A percentile compares a stretch with the other conserved stretches of the same genome.
Conservation (phyloP, 2,888 invertebrate species). For the Lysandra bellargus region DNA sequence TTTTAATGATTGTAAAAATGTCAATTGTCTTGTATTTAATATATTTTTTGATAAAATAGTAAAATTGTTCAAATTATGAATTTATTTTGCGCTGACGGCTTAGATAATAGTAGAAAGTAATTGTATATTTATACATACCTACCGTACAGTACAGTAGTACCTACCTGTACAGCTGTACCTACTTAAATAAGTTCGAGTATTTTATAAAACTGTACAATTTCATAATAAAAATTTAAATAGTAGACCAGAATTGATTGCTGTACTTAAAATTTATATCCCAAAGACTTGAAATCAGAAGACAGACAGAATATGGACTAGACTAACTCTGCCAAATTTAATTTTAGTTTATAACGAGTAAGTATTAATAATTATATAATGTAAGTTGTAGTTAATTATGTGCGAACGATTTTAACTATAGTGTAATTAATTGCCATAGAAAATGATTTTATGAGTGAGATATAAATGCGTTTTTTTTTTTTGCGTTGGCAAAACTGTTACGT, state of each 20-base stretch:
- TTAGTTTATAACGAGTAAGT: constrained; percentile 13
- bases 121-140: not conserved
- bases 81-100: not conserved
- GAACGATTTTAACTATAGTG: not conserved
- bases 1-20: not conserved
- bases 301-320: constrained; percentile 5
- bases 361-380: not conserved
- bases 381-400: not conserved
- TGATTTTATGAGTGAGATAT: not conserved
- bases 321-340: constrained; percentile 22
- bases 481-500: not conserved
- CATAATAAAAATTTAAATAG: not conserved
- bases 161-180: not conserved
- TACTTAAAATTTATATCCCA: constrained; percentile 24
- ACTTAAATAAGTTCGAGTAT: not conserved
- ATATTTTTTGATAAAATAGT: no score
- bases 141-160: no score
- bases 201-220: not conserved
- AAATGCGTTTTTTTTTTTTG: not conserved
- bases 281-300: constrained; percentile 15
- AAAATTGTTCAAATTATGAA: not conserved
- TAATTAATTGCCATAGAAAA: not conserved
- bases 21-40: not conserved
- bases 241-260: not conserved
- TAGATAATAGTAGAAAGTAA: not conserved